Evolutionary conservation across 1,140 invertebrate genomes (phyloP), one percentile per base, ranked within the genome.

Genomic region (Aphidius gifuensis): DNA sequence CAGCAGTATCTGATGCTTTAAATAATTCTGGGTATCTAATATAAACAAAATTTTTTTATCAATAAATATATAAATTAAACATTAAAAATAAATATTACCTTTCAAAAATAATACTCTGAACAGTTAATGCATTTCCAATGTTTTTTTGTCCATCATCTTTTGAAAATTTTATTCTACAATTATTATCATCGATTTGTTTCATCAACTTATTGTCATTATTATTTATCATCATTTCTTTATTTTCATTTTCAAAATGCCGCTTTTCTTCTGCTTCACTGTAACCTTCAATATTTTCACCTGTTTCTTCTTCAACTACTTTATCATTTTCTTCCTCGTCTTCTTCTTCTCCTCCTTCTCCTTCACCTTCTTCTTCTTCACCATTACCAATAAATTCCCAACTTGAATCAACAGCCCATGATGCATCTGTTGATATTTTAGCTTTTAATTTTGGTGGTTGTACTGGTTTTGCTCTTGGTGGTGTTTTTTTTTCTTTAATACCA

Each of bases 311-410:
- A 70, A 65, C 74, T 58, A 3, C 71, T 68, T 75, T 64, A 72
- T 76, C 61, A 73, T 66, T 32, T 48, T 45, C 40, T 6, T 64
- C 58, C 46, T 54, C 47, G 44, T 61, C 64, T 32, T 60, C 56
- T 70, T 76, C 76, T 38, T 77, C 73, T 6, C 58, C 64, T 5
- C 63, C 58, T 7, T 62, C 64, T 47, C 70, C 68, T 23, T 70
- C 69, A n/a, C 65, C 67, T 0, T 68, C 68, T 43, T 65, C 71
- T 54, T 79, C 75, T 61, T 75, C 66, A 45, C 60, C 66, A 67
- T 83, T 83, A 87, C 89, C 89, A 74, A 92, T 89, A 70, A 92
- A 93, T 74, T 92, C 90, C 92, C 92, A 93, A 71, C 90, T 92
- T 61, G 90, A 92, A 78, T 93, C 92, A 42, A 93, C 84, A 58